Evolutionary conservation across 1,140 invertebrate genomes (phyloP), one percentile per base, ranked within the genome.

Genomic region (Calliphora vicina): DNA sequence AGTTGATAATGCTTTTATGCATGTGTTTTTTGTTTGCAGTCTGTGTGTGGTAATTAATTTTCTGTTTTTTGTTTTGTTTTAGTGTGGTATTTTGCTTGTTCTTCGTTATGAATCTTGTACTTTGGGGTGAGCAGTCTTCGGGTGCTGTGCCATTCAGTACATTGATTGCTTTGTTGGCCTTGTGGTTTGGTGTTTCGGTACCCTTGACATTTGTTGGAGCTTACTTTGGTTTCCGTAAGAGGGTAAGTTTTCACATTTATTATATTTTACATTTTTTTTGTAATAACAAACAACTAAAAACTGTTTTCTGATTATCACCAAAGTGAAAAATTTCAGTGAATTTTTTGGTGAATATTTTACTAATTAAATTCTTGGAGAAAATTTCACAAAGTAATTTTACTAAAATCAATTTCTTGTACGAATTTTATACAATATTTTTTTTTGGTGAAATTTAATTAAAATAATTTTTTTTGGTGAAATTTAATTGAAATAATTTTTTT

Each of bases 111-210:
- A 99, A 99, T 91, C 92, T 99, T 76, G 95, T 99, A 74, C 92
- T 99, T 74, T 99, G 98, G 98, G 94, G 93, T 20, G 96, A 99
- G 88, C 96, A 95, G 45, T 99, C 97, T 86, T 99, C 97, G 67
- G 98, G 97, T 8, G 97, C 98, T 45, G 95, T 99, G 23, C 98
- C 99, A 6, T 99, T 99, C 92, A 96, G 96, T 42, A 99, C 98
- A n/a, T 92, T 99, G n/a, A 90, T 99, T 45, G 98, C 97, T n/a
- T 92, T 99, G 43, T 91, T 99, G 74, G 96, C 97, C 2, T 93
- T 99, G 8, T 99, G 99, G 99, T 97, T 99, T 91, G 95, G 98
- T 82, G 97, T 99, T n/a, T 99, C 98, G 1, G 96, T 99, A 57
- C 99, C 99, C 6, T 93, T 99, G 45, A 99, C 98, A 9, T 99